phyloP scores from a whole-genome alignment of 2,888 invertebrate genomes.

The Euplexia lucipara region DNA sequence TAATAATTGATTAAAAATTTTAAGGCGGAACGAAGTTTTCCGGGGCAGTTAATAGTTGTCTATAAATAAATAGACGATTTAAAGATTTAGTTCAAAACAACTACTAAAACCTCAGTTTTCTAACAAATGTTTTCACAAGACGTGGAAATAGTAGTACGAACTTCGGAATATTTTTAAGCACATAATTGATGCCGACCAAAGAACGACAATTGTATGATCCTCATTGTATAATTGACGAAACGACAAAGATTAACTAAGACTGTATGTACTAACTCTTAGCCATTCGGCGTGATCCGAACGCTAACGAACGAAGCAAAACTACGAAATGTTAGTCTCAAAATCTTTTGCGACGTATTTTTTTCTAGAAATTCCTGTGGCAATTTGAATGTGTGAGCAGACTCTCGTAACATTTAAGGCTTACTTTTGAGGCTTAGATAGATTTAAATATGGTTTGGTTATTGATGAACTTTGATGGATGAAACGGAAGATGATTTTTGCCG shows the following conservation, averaged over 20 bases:
- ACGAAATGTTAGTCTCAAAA: conserved; percentile 21
- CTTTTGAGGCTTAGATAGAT: not conserved
- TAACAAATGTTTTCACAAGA: too few species aligned
- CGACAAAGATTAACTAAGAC: conserved; percentile 49
- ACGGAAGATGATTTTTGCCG: too few species aligned
- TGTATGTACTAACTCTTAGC: conserved; percentile 47
- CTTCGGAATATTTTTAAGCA: too few species aligned
- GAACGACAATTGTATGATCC: conserved; percentile 16
- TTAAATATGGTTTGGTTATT: too few species aligned
- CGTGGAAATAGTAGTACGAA: too few species aligned
- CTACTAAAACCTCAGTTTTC: too few species aligned
- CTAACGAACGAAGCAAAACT: conserved; percentile 59
- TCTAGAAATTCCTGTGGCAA: not conserved
- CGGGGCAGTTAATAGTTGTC: too few species aligned
- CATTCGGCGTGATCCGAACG: conserved; percentile 39
- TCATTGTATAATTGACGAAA: conserved; percentile 28
- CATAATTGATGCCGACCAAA: conserved; percentile 20
- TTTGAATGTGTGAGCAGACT: conserved; percentile 17
- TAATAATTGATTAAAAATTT: too few species aligned
- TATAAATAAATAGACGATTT: too few species aligned
- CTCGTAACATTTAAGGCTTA: not conserved
- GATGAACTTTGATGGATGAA: too few species aligned
- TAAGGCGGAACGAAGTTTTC: too few species aligned
- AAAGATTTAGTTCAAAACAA: too few species aligned
- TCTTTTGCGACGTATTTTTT: conserved; percentile 13